These are phyloP conservation scores for Triplophysa dalaica DNA, from an alignment of 2,113 vertebrate genomes.

Conservation along the genomic window DNA sequence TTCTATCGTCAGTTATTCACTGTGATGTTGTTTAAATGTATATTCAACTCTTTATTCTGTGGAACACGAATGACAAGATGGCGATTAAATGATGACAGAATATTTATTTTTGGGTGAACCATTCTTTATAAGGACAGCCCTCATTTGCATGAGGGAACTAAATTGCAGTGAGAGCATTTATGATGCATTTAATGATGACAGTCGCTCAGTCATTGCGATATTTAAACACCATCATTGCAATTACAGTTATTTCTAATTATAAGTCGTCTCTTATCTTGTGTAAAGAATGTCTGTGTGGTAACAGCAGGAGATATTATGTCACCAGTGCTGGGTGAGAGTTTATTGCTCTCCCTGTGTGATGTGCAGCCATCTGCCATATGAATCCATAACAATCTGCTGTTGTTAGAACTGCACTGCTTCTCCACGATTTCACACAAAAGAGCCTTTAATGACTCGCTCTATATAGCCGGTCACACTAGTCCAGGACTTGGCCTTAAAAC, in stretches of 20 bases:
- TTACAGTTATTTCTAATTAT: not conserved
- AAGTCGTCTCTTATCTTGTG: not conserved
- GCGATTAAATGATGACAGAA: too few relatives aligned
- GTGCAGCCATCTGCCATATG: slow-evolving; percentile 58
- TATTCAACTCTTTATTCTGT: too few relatives aligned
- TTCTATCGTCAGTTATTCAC: too few relatives aligned
- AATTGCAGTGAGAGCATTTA: not conserved
- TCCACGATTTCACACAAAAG: slow-evolving; percentile 60
- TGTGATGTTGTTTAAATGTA: too few relatives aligned
- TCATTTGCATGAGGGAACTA: not conserved
- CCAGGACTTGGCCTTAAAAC: slow-evolving; percentile 51
- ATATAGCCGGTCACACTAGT: slow-evolving; percentile 53
- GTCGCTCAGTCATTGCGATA: not conserved
- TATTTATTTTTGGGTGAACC: too few relatives aligned
- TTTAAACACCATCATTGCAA: not conserved
- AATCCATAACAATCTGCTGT: slow-evolving; percentile 61
- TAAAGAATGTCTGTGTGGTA: slow-evolving; percentile 19
- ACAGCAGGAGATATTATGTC: slow-evolving; percentile 41
- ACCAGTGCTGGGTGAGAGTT: slow-evolving; percentile 53
- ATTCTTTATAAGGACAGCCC: not conserved
- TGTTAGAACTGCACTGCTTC: slow-evolving; percentile 52
- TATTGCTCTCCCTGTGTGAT: slow-evolving; percentile 60
- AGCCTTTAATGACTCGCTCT: slow-evolving; percentile 62
- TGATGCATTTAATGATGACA: not conserved
- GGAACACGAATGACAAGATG: too few relatives aligned